Percentiles rank a stretch among this genome's conserved stretches.
Conservation (phyloP, 2,888 invertebrate genomes). For the Hybos culiciformis region DNA sequence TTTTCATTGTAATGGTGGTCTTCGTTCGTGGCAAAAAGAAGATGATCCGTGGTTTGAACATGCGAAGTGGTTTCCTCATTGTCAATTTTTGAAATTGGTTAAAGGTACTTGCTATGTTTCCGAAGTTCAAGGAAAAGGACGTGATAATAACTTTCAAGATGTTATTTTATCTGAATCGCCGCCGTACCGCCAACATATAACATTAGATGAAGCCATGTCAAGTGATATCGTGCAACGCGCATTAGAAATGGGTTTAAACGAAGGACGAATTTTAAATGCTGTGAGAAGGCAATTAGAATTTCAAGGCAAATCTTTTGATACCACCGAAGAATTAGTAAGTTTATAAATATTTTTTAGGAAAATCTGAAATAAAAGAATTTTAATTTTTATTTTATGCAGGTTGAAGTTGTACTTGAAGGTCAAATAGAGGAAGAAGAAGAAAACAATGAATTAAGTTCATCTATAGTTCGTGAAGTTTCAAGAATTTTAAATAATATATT, state of each 20-base stretch:
- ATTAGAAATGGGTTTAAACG: slow-evolving; percentile 46
- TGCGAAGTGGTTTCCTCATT: slow-evolving; percentile 83
- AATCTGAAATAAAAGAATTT: no score
- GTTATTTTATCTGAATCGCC: slow-evolving; percentile 1
- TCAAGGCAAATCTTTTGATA: slow-evolving; percentile 47
- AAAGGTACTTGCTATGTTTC: slow-evolving; percentile 70
- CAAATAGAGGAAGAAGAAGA: slow-evolving; percentile 42
- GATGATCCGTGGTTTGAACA: slow-evolving; percentile 93
- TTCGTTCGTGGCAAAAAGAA: slow-evolving; percentile 77
- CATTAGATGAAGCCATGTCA: slow-evolving; percentile 36
- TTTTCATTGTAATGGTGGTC: slow-evolving; percentile 87
- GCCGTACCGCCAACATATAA: no score
- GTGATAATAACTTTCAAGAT: neutral
- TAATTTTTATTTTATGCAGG: no score
- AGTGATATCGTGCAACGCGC: slow-evolving; percentile 39
- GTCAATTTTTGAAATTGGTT: slow-evolving; percentile 66
- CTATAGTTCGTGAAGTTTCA: slow-evolving; percentile 16
- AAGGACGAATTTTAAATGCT: slow-evolving; percentile 43
- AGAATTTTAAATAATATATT: slow-evolving; percentile 16
- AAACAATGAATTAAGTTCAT: slow-evolving; percentile 9
- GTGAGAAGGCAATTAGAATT: slow-evolving; percentile 42
- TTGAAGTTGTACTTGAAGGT: slow-evolving; percentile 53
- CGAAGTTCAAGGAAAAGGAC: slow-evolving; percentile 24
- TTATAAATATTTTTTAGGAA: no score
- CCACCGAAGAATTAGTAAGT: slow-evolving; percentile 56